phyloP scores from a whole-genome alignment of 2,113 vertebrate species.

The Antechinus flavipes region DNA sequence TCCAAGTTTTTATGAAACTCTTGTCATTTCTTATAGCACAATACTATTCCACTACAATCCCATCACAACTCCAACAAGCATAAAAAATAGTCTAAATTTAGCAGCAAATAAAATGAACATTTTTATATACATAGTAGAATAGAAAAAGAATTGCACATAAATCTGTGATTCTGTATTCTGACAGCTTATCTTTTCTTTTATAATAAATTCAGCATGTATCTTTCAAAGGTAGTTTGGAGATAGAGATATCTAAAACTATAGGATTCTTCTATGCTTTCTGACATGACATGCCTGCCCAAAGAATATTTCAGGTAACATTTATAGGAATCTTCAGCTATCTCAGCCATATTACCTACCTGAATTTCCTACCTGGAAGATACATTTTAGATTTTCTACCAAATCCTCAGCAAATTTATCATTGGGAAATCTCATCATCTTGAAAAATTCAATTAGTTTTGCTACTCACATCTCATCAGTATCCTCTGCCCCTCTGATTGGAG shows the following conservation, averaged over 20 bases:
- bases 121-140: neutral
- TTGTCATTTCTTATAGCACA: neutral
- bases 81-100: neutral
- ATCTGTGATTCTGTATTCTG: neutral
- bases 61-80: neutral
- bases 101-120: neutral
- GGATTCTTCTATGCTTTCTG: neutral
- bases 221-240: neutral
- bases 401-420: neutral
- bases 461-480: neutral
- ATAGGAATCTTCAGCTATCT: neutral
- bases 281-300: neutral
- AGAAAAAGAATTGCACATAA: neutral
- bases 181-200: neutral
- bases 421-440: neutral
- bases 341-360: neutral
- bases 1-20: neutral
- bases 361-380: neutral
- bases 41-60: neutral
- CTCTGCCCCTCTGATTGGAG: neutral
- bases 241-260: neutral
- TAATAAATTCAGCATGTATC: neutral
- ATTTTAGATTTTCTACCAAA: neutral
- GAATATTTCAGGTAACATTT: neutral
- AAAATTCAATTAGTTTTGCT: neutral